These are phyloP conservation scores for Argynnis bischoffii DNA, from an alignment of 2,888 invertebrate species.

Conservation along the genomic window DNA sequence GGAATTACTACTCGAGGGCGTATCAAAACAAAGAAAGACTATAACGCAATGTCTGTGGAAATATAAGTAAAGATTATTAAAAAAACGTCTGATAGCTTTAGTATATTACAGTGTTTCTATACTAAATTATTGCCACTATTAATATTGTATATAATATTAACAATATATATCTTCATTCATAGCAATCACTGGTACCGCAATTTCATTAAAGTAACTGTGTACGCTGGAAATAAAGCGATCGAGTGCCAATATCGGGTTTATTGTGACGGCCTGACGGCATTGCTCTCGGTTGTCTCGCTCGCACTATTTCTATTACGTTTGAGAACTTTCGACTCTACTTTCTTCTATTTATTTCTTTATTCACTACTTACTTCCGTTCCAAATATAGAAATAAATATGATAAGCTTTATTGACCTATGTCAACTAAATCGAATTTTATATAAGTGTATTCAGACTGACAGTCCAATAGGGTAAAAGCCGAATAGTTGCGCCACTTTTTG, in stretches of 20 bases:
- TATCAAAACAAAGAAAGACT: too few relatives aligned
- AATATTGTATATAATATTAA: too few relatives aligned
- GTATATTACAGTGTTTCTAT: too few relatives aligned
- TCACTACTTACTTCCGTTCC: not conserved
- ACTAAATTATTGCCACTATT: too few relatives aligned
- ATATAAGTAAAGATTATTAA: too few relatives aligned
- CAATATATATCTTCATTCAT: conserved; percentile 16
- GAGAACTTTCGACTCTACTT: conserved; percentile 24
- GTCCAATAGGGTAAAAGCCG: too few relatives aligned
- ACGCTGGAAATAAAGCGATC: conserved; percentile 27
- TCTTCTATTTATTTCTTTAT: not conserved
- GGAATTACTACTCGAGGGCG: too few relatives aligned
- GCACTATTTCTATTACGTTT: conserved; percentile 35
- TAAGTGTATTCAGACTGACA: too few relatives aligned
- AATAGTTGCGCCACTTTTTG: too few relatives aligned
- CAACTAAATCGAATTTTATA: too few relatives aligned
- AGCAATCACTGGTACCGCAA: conserved; percentile 7
- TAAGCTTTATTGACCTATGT: not conserved
- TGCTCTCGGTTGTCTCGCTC: conserved; percentile 25
- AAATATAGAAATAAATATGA: not conserved
- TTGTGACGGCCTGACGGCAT: conserved; percentile 29
- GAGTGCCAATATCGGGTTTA: conserved; percentile 36
- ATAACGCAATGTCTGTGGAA: too few relatives aligned
- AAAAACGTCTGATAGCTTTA: too few relatives aligned
- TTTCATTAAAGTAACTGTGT: conserved; percentile 20